Base-by-base conservation (phyloP, 2,888 invertebrate genomes). In the Pollenia angustigena region DNA sequence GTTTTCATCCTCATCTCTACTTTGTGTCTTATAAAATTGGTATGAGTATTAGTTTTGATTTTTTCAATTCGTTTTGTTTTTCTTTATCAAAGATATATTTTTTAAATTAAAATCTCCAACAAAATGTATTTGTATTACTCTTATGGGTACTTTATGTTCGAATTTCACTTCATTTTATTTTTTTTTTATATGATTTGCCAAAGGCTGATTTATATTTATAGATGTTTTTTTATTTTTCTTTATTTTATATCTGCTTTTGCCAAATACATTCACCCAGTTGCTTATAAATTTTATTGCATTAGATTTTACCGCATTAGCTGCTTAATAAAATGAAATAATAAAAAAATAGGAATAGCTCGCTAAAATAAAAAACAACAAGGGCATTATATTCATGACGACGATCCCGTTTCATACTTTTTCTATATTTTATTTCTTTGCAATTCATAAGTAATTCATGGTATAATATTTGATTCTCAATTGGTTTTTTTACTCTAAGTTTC, bases 131-230 rank as follows among this genome's bases (percentile, higher is more conserved):
- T 81, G 69, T 75, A 46, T 75, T 85, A 52, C 75, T 75, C 46
- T 54, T 56, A 74, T 75, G 64, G 68, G 66, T 48, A 52, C 42
- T 75, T 68, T 68, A 1, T 85, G 23, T 46, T 71, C 68, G 48
- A 40, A 12, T 66, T 60, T 40, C 40, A 44, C 14, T 79, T 14
- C 10, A 40, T 23, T 60, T 44, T 66, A 66, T 58, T 68, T 79
- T 80, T 75, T 78, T 79, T 80, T 75, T 78, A 74, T 79, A 16
- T 10, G 78, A 81, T 87, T 80, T 84, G 87, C 87, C 87, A 87
- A 87, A 78, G 81, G 87, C 87, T 87, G 84, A 87, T 87, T 87
- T 87, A 87, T 87, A 84, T 87, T 87, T 84, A 78, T 81, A 64
- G 72, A 74, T 71, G 42, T 83, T 80, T 80, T 32, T 32, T 32